These are phyloP conservation scores for Oscheius sp. DNA, from an alignment of 1,140 invertebrate species.

Conservation along the genomic window DNA sequence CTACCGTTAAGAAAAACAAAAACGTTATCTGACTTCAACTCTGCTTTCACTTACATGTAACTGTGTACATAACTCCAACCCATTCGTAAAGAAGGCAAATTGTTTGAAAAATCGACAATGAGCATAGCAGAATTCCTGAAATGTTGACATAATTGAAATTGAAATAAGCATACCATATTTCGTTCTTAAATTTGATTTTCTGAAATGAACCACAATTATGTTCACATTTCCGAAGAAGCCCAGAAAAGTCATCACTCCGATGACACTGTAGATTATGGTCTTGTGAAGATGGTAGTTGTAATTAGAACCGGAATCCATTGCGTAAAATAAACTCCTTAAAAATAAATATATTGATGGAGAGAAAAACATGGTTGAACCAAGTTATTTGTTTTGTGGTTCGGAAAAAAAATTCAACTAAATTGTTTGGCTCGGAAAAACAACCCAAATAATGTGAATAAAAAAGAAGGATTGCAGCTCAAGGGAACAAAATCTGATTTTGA, in stretches of 20 bases:
- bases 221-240: slow-evolving; percentile 13
- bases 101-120: neutral
- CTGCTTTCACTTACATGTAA: neutral
- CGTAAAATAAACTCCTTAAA: too few species aligned
- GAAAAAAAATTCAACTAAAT: too few species aligned
- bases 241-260: neutral
- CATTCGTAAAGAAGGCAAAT: neutral
- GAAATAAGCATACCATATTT: neutral
- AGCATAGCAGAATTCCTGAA: slow-evolving; percentile 6
- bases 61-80: neutral
- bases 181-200: slow-evolving; percentile 6
- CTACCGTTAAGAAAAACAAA: neutral
- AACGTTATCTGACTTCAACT: neutral
- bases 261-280: neutral
- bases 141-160: neutral
- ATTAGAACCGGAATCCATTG: too few species aligned
- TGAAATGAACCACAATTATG: neutral
- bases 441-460: too few species aligned
- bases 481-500: too few species aligned
- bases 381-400: too few species aligned
- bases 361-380: too few species aligned
- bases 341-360: too few species aligned
- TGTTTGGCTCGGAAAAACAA: too few species aligned
- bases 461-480: too few species aligned
- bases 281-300: slow-evolving; percentile 3